Conservation (phyloP, 2,113 vertebrate species). For the Oryzias melastigma region DNA sequence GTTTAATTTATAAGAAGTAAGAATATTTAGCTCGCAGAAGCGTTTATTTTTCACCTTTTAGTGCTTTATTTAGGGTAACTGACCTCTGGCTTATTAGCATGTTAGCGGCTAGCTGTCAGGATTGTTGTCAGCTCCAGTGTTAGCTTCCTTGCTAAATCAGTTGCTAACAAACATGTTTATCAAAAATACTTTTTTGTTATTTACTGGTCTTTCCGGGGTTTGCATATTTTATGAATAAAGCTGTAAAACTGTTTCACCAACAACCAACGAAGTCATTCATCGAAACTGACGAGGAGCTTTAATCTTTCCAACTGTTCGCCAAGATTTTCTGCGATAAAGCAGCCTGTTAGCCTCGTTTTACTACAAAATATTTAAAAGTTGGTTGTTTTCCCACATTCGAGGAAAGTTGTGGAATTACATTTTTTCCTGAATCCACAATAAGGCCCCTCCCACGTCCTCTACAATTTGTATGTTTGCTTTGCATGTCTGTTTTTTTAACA, state of each 20-base stretch:
- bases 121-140: slow-evolving; percentile 31
- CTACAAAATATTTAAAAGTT: no score
- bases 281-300: no score
- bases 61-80: background rate
- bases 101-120: slow-evolving; percentile 59
- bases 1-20: background rate
- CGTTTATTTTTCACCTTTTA: fast-evolving
- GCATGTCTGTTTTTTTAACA: background rate
- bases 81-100: slow-evolving; percentile 12
- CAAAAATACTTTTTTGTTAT: no score
- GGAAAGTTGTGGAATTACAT: no score
- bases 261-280: no score
- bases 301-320: no score
- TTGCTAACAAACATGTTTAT: slow-evolving; percentile 1
- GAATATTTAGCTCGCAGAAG: background rate
- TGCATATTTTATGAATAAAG: background rate
- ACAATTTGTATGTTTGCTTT: background rate
- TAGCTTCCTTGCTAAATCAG: slow-evolving; percentile 27
- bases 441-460: background rate
- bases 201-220: background rate
- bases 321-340: no score
- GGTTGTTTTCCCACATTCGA: no score
- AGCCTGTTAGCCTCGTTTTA: no score
- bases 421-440: no score
- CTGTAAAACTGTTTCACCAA: background rate